Base-by-base conservation (phyloP, 2,888 invertebrate genomes). In the Prenolepis imparis region DNA sequence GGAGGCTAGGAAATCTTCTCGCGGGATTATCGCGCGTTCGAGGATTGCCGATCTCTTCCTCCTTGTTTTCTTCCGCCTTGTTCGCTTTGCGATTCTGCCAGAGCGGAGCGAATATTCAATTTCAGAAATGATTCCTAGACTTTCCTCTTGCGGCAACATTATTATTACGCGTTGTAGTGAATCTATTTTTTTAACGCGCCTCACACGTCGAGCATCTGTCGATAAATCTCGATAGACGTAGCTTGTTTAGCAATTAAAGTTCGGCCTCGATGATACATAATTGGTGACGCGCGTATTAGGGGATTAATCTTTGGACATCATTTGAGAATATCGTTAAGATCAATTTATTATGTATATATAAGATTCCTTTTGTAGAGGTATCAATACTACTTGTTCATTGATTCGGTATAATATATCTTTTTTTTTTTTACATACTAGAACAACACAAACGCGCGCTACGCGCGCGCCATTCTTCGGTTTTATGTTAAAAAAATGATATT, bases 21-120 rank as follows among this genome's bases (percentile, higher is more conserved):
- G 88, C 86, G 86, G 85, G 86, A 90, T 89, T 90, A 88, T 90
- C 88, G 89, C 86, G 89, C 86, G 67, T 83, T 82, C 44, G 59
- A 68, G 59, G 59, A 77, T 41, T 77, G 55, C 44, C 81, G 64
- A 57, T 82, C 66, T 28, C 39, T 74, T 36, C 32, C n/a, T 41
- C 48, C 41, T 74, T 66, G 18, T 75, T 61, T 59, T 70, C 32
- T 41, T 21, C 44, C 21, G 72, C n/a, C 57, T 70, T 44, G 41
- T 21, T 72, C 18, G 52, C 78, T 70, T 2, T n/a, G n/a, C 52
- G n/a, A 52, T 52, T 52, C n/a, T 52, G n/a, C n/a, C 52, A 52
- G n/a, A n/a, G 52, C n/a, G 5, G 52, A 28, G 21, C 78, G 78
- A 57, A 77, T 68, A 77, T 77, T 77, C 55, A 77, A 77, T 77